A percentile compares a stretch with the other conserved stretches of the same genome.
These are phyloP conservation scores for Slavum lentiscoides DNA, from an alignment of 2,888 invertebrate species.

Conservation along the genomic window DNA sequence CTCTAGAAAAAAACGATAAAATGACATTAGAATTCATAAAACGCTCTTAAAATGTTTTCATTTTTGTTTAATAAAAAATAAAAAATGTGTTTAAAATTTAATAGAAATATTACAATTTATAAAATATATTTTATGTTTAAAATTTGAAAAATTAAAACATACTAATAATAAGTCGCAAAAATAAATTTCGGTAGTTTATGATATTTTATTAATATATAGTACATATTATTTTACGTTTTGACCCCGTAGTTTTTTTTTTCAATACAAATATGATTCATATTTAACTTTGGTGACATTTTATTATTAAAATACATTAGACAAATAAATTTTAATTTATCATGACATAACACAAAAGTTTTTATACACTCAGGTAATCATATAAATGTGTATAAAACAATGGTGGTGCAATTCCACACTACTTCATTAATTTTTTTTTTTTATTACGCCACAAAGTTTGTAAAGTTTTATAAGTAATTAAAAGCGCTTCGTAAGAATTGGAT, in stretches of 20 bases:
- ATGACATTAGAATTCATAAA: no score
- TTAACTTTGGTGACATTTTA: not conserved
- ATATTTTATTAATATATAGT: no score
- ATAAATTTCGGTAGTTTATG: no score
- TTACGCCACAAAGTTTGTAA: not conserved
- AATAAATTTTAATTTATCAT: not conserved
- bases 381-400: not conserved
- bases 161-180: no score
- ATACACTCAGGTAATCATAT: not conserved
- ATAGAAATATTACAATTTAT: no score
- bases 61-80: no score
- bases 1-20: no score
- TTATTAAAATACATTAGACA: not conserved
- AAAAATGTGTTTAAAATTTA: no score
- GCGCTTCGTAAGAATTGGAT: conserved; percentile 12
- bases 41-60: no score
- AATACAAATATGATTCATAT: not conserved
- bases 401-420: not conserved
- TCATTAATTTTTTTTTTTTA: not conserved
- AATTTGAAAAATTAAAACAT: no score
- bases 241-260: not conserved
- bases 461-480: conserved; percentile 14
- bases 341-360: conserved; percentile 10
- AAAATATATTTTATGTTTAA: no score
- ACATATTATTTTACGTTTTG: no score